These are phyloP conservation scores for Zootermopsis nevadensis DNA, from an alignment of 2,888 invertebrate species.

Conservation along the genomic window DNA sequence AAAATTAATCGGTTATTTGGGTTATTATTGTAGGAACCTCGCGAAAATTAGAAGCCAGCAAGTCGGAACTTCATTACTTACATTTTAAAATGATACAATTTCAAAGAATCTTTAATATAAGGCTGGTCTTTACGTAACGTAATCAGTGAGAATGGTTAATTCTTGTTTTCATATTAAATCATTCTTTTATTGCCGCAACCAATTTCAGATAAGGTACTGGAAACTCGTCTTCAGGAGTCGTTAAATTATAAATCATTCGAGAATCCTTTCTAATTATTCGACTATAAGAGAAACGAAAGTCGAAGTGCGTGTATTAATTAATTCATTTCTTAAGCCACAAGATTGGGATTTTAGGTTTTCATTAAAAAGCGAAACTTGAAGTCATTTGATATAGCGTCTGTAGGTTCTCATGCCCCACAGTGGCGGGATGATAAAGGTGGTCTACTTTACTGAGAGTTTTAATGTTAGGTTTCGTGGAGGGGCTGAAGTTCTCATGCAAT, in stretches of 20 bases:
- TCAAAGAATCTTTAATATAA: background rate
- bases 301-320: background rate
- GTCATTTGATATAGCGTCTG: background rate
- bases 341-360: background rate
- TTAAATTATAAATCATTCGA: background rate
- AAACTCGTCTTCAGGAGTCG: background rate
- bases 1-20: background rate
- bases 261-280: background rate
- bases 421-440: background rate
- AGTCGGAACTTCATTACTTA: background rate
- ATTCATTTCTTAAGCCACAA: constrained; percentile 3
- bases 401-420: background rate
- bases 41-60: background rate
- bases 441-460: constrained; percentile 8
- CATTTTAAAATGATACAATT: background rate
- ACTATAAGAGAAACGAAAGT: background rate
- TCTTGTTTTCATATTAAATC: constrained; percentile 17
- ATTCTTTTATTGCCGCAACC: background rate
- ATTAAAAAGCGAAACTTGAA: background rate
- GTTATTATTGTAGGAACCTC: background rate
- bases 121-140: background rate
- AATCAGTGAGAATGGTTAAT: background rate
- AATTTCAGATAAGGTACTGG: background rate
- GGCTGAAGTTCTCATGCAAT: constrained; percentile 28
- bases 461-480: background rate